Evolutionary conservation across 2,888 invertebrate species (phyloP).

Genomic region (Aleiodes alternator): DNA sequence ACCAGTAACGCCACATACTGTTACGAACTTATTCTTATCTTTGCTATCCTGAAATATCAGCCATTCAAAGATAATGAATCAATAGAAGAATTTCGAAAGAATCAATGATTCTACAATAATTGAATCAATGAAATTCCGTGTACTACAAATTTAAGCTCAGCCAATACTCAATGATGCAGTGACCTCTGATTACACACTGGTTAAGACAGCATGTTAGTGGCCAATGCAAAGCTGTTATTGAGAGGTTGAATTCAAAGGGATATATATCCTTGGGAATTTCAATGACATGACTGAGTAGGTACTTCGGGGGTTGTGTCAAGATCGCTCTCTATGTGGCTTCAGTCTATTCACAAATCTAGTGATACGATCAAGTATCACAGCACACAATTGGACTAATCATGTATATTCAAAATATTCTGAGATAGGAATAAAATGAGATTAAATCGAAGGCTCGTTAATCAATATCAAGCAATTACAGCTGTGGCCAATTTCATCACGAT

Average conservation of each 20-base stretch:
- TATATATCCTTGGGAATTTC: neutral
- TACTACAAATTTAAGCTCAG: too few relatives aligned
- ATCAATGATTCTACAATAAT: too few relatives aligned
- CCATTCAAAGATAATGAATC: too few relatives aligned
- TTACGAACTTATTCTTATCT: neutral
- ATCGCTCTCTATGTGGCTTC: neutral
- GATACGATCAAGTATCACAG: slow-evolving; percentile 6
- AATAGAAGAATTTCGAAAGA: too few relatives aligned
- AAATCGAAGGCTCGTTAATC: slow-evolving; percentile 10
- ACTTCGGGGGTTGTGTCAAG: slow-evolving; percentile 8
- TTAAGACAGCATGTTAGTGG: neutral
- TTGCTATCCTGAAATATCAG: neutral
- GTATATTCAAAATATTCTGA: too few relatives aligned
- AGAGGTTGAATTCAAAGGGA: slow-evolving; percentile 27
- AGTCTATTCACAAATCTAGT: slow-evolving; percentile 9
- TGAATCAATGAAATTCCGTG: too few relatives aligned
- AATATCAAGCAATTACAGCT: slow-evolving; percentile 15
- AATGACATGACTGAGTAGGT: slow-evolving; percentile 10
- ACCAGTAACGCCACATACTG: neutral
- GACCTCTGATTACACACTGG: slow-evolving; percentile 1
- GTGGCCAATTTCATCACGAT: slow-evolving; percentile 27
- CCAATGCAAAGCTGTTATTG: slow-evolving; percentile 9
- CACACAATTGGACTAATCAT: too few relatives aligned
- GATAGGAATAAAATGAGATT: slow-evolving; percentile 6
- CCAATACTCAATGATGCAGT: neutral